Conservation (phyloP, 2,888 invertebrate species). For the Brachyopa scutellaris region DNA sequence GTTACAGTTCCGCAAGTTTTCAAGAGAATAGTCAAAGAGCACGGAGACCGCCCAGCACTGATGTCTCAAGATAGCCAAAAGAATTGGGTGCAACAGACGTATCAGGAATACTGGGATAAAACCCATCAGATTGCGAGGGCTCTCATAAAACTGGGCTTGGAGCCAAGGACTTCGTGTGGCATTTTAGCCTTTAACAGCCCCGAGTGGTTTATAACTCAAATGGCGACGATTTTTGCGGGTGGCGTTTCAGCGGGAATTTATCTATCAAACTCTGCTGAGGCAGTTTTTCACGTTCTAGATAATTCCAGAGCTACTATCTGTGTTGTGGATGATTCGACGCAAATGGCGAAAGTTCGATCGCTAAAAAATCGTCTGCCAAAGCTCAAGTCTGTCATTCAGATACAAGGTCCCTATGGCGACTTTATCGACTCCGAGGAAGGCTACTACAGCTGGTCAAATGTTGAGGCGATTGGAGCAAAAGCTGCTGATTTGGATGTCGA, state of each 20-base stretch:
- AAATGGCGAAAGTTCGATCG: constrained; percentile 90
- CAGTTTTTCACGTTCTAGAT: constrained; percentile 89
- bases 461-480: constrained; percentile 82
- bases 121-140: constrained; percentile 90
- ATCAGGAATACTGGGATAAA: constrained; percentile 88
- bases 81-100: constrained; percentile 86
- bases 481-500: constrained; percentile 85
- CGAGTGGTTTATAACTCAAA: constrained; percentile 93
- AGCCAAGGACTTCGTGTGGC: constrained; percentile 90
- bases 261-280: constrained; percentile 93
- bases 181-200: constrained; percentile 94
- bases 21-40: constrained; percentile 84
- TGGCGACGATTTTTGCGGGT: constrained; percentile 93
- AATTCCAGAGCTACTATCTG: constrained; percentile 91
- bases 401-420: constrained; percentile 78
- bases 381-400: constrained; percentile 88
- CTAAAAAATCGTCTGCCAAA: constrained; percentile 86
- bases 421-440: constrained; percentile 78
- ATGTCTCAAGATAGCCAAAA: constrained; percentile 83
- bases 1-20: constrained; percentile 89
- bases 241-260: constrained; percentile 94
- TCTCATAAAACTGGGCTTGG: constrained; percentile 89
- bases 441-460: constrained; percentile 77
- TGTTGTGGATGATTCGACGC: constrained; percentile 92
- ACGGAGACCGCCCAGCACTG: constrained; percentile 86